phyloP scores from a whole-genome alignment of 2,797 vertebrate genomes.

The Centropyge bicolor region DNA sequence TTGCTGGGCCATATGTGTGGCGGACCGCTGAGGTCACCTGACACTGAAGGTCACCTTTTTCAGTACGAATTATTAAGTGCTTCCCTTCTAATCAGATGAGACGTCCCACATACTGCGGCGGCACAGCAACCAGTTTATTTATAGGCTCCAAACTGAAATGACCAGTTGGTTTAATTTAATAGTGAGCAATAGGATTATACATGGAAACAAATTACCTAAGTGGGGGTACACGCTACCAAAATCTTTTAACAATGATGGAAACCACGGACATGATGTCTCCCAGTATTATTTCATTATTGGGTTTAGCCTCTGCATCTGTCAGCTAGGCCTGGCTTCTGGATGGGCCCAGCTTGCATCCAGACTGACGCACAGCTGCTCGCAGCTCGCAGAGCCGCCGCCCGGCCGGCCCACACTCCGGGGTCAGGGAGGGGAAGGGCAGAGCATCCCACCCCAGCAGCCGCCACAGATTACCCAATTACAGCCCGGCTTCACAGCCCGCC shows the following conservation, averaged over 20 bases:
- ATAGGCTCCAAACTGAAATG: constrained; percentile 87
- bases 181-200: constrained; percentile 89
- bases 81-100: constrained; percentile 87
- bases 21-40: constrained; percentile 81
- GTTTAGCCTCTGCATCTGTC: constrained; percentile 85
- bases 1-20: constrained; percentile 82
- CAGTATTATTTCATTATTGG: constrained; percentile 86
- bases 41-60: constrained; percentile 86
- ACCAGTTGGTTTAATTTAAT: constrained; percentile 91
- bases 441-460: constrained; percentile 41
- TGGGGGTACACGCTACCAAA: constrained; percentile 85
- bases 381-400: constrained; percentile 51
- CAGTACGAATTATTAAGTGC: constrained; percentile 87
- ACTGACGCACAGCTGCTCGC: constrained; percentile 79
- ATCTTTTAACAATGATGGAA: constrained; percentile 90
- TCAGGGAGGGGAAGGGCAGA: constrained; percentile 67
- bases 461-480: constrained; percentile 63
- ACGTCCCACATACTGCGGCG: constrained; percentile 79
- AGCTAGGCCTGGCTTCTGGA: constrained; percentile 77
- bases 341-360: constrained; percentile 80
- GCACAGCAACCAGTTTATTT: constrained; percentile 87
- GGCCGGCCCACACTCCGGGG: constrained; percentile 54
- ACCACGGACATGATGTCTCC: constrained; percentile 88
- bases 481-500: constrained; percentile 47
- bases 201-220: constrained; percentile 90